A percentile compares a stretch with the other conserved stretches of the same genome.
Conservation (phyloP, 2,888 invertebrate genomes). For the Oasisia sp. region DNA sequence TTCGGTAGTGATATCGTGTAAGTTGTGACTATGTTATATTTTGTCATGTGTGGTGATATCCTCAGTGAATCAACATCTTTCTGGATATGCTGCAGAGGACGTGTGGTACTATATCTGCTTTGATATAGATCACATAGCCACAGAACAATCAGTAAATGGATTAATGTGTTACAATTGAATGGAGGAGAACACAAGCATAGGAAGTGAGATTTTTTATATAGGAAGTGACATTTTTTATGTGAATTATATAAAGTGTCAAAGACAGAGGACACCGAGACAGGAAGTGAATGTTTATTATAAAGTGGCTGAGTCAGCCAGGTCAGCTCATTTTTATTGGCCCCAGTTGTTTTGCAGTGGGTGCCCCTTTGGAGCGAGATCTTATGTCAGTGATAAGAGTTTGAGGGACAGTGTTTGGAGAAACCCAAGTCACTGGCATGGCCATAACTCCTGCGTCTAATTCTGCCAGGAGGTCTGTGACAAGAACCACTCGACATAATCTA, state of each 20-base stretch:
- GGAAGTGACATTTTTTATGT: background rate
- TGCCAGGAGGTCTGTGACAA: background rate
- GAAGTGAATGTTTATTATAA: background rate
- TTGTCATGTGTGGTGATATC: background rate
- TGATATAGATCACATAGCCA: background rate
- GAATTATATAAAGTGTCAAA: background rate
- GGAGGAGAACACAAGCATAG: background rate
- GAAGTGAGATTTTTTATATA: background rate
- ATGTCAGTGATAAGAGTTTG: slow-evolving; percentile 10
- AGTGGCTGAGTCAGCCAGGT: background rate
- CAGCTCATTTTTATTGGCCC: background rate
- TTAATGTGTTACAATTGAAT: background rate
- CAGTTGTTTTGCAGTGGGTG: background rate
- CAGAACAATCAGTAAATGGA: background rate
- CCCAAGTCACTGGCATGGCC: background rate
- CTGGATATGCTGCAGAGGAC: background rate
- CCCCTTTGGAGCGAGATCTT: background rate
- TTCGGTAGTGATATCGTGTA: background rate
- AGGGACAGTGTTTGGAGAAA: slow-evolving; percentile 6
- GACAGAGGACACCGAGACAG: background rate
- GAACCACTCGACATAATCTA: background rate
- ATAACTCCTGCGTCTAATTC: background rate
- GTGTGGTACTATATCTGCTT: background rate
- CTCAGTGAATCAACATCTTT: background rate
- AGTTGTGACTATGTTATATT: background rate